Base-by-base conservation (phyloP, 2,797 vertebrate species). In the Myoxocephalus aenaeus region DNA sequence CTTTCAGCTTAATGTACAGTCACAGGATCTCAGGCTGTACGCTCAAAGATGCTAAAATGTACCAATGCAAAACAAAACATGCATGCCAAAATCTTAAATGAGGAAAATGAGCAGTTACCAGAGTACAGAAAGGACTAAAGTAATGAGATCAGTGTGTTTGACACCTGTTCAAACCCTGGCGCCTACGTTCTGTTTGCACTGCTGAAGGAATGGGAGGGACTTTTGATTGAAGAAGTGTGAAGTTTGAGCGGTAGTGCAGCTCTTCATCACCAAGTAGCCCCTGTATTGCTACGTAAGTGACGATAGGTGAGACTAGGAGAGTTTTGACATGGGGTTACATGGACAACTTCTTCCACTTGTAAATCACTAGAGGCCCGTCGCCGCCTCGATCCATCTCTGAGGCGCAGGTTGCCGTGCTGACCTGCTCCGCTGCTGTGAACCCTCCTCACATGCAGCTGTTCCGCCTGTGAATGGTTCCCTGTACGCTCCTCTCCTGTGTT, bases 391-490 rank as follows among this genome's bases (percentile, higher is more conserved):
- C 65, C 63, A 50, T 79, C 75, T 66, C 77, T 17, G 73, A 54
- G 71, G 56, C 79, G 53, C 76, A 27, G 76, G 78, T 79, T 75
- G 83, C 65, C 70, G 69, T 77, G 82, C 68, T 59, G 53, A 84
- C 74, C 73, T 40, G 74, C 56, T 64, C 73, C 53, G 79, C 79
- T 64, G 75, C 81, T 57, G 63, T 57, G 78, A 86, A 82, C 75
- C 57, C 38, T 69, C 57, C 82, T 82, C 72, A 42, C 53, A 78
- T 67, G 77, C 89, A 93, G 92, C 91, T 90, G 91, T 77, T 90
- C 78, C 15, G 71, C 73, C 75, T 82, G 79, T 76, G 84, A 92
- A 92, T 70, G 78, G 77, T 88, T 92, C 85, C 87, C 90, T 59
- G 68, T 86, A 86, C 77, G 18, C 89, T 85, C 69, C 67, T 86